These are phyloP conservation scores for Pangasianodon hypophthalmus DNA, from an alignment of 2,113 vertebrate species.

Conservation along the genomic window DNA sequence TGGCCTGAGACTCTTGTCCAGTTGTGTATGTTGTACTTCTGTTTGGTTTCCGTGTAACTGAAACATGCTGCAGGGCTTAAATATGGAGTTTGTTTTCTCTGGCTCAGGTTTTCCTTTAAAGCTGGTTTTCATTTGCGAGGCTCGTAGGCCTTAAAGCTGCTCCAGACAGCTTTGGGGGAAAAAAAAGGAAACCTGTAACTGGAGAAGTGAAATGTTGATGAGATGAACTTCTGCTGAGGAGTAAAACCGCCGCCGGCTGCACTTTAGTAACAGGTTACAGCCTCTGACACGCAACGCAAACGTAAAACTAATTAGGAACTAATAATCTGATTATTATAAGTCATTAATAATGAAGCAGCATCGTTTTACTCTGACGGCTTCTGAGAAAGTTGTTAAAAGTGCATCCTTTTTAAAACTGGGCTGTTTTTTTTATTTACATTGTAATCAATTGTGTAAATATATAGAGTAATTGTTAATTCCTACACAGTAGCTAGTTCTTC, in stretches of 20 bases:
- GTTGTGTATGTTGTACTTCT: constrained; percentile 24
- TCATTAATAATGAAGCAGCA: constrained; percentile 72
- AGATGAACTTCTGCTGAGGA: constrained; percentile 67
- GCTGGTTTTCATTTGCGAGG: constrained; percentile 75
- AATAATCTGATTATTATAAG: constrained; percentile 74
- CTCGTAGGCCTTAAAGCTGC: constrained; percentile 43
- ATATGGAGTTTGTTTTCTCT: constrained; percentile 26
- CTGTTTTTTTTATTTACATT: not conserved
- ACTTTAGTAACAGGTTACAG: constrained; percentile 68
- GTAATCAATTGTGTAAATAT: not conserved
- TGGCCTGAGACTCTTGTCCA: constrained; percentile 2
- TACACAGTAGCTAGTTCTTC: not conserved
- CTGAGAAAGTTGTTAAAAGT: not conserved
- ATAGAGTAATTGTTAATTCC: not conserved
- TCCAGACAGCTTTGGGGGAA: constrained; percentile 68
- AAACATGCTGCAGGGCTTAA: constrained; percentile 23
- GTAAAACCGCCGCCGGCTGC: constrained; percentile 64
- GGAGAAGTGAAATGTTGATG: constrained; percentile 70
- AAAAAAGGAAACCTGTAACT: constrained; percentile 66
- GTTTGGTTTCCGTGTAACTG: constrained; percentile 15
- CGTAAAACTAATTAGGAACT: constrained; percentile 58
- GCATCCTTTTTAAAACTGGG: not conserved
- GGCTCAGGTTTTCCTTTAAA: constrained; percentile 62
- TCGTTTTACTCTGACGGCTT: not conserved
- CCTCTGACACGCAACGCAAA: constrained; percentile 60